These are phyloP conservation scores for Limnephilus rhombicus DNA, from an alignment of 2,888 invertebrate species.

Conservation along the genomic window DNA sequence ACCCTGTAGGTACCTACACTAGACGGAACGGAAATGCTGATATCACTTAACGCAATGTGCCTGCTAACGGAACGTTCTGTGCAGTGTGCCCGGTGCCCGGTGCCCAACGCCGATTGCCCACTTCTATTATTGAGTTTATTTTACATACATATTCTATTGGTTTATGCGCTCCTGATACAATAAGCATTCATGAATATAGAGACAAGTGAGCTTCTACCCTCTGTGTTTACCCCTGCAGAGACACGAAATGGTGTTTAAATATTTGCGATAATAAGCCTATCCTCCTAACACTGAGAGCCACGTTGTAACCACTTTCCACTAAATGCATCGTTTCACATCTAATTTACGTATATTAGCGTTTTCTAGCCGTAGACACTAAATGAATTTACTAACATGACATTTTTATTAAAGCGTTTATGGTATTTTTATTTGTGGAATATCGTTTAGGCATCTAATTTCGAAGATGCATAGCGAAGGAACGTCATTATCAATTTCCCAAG, in stretches of 20 bases:
- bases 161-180: background rate
- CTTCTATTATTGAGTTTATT: background rate
- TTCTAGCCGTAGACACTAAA: background rate
- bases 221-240: background rate
- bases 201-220: background rate
- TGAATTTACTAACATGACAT: background rate
- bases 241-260: background rate
- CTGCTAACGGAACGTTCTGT: background rate
- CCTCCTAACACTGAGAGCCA: background rate
- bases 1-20: background rate
- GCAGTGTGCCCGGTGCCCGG: background rate
- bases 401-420: background rate
- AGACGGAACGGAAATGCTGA: constrained; percentile 52
- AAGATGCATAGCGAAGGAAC: background rate
- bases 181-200: background rate
- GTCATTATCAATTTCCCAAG: constrained; percentile 3
- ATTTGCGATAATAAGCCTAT: background rate
- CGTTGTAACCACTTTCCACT: background rate
- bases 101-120: background rate
- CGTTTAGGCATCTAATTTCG: background rate
- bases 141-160: background rate
- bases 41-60: constrained; percentile 50
- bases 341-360: background rate
- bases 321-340: background rate
- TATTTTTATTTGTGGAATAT: background rate